Evolutionary conservation across 1,140 invertebrate species (phyloP).

Genomic region (Drosophila guanche): DNA sequence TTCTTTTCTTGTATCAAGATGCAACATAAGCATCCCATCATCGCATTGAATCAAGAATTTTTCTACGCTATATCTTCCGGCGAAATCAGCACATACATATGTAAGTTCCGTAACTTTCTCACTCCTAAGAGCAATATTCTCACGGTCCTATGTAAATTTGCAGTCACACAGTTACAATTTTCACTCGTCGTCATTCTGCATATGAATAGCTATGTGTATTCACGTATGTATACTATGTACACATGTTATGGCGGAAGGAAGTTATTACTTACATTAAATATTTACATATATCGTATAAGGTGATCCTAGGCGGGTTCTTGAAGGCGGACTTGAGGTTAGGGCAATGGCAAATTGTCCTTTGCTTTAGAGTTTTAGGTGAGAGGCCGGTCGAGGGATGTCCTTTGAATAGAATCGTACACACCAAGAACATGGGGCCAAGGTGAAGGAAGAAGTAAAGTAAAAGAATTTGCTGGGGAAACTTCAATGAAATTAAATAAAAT

Average conservation of each 20-base stretch:
- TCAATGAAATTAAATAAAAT: conserved; percentile 82
- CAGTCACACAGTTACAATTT: conserved; percentile 66
- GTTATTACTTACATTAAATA: conserved; percentile 81
- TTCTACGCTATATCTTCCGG: neutral
- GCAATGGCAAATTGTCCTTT: conserved; percentile 41
- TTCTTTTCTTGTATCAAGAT: no score
- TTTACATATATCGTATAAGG: conserved; percentile 72
- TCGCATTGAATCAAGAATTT: neutral
- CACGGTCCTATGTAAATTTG: conserved; percentile 68
- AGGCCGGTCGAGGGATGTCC: neutral
- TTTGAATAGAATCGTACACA: conserved; percentile 41
- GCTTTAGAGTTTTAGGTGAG: neutral
- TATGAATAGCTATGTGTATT: conserved; percentile 2
- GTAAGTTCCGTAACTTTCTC: conserved; percentile 55
- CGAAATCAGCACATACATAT: conserved; percentile 60
- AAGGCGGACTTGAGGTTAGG: neutral
- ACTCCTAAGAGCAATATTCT: conserved; percentile 71
- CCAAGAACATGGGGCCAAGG: conserved; percentile 16
- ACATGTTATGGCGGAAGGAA: conserved; percentile 60
- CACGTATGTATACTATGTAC: neutral
- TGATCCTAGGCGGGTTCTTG: conserved; percentile 15
- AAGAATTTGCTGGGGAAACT: conserved; percentile 75
- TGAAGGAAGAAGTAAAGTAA: conserved; percentile 70
- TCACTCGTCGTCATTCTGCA: conserved; percentile 30
- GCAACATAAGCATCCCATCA: no score